Evolutionary conservation across 2,888 invertebrate species (phyloP).

Genomic region (Eueremaeus valkanovi): DNA sequence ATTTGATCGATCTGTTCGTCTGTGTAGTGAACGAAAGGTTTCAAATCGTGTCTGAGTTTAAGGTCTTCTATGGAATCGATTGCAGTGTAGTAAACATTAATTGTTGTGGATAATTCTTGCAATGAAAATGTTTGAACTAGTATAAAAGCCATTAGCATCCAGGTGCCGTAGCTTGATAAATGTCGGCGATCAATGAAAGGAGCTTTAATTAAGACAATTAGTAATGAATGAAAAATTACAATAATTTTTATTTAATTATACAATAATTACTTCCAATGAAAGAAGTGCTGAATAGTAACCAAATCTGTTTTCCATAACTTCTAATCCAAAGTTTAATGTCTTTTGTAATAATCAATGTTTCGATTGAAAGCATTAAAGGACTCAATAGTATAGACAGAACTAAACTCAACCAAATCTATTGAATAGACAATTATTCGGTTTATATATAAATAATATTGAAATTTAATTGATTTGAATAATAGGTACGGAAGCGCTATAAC

Average conservation of each 20-base stretch:
- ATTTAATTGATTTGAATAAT: neutral
- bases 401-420: neutral
- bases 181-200: neutral
- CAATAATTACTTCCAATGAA: neutral
- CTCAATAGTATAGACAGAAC: neutral
- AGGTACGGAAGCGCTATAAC: too few species aligned
- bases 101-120: neutral
- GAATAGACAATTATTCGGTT: neutral
- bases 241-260: neutral
- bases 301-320: neutral
- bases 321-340: neutral
- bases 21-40: neutral
- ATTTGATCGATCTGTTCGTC: neutral
- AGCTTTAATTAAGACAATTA: too few species aligned
- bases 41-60: neutral
- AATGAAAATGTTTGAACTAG: neutral
- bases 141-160: neutral
- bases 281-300: neutral
- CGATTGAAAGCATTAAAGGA: neutral
- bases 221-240: neutral
- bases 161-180: neutral
- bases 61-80: neutral
- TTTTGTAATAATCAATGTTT: neutral
- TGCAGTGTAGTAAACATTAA: neutral
- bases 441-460: neutral